phyloP scores from a whole-genome alignment of 1,140 invertebrate genomes.

The Macrosteles quadrilineatus region DNA sequence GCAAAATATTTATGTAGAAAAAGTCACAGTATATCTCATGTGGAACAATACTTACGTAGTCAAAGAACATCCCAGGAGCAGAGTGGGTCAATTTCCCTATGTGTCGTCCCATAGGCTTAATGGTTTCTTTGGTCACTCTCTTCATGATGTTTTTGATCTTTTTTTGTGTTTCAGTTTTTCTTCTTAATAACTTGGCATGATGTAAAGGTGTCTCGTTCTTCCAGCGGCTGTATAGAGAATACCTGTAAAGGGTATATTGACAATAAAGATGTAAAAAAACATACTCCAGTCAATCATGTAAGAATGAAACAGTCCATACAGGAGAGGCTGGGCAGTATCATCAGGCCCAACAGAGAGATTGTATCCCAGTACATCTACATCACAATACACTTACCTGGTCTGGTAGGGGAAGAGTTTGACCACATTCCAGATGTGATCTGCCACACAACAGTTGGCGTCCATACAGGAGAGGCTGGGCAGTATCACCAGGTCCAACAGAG shows the following conservation, averaged over 20 bases:
- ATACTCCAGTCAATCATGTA: no score
- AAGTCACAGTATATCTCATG: no score
- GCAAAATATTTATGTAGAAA: no score
- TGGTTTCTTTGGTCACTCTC: conserved; percentile 96
- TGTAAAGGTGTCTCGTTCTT: conserved; percentile 84
- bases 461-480: conserved; percentile 88
- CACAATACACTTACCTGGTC: conserved; percentile 67
- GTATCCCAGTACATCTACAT: conserved; percentile 83
- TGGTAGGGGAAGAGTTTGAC: conserved; percentile 93
- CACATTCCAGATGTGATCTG: conserved; percentile 94
- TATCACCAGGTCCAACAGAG: conserved; percentile 82
- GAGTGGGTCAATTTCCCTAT: conserved; percentile 97
- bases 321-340: conserved; percentile 86
- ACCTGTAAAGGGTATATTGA: conserved; percentile 66
- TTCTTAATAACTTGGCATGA: conserved; percentile 80
- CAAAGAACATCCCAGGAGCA: conserved; percentile 92
- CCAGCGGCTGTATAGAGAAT: conserved; percentile 91
- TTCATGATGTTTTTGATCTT: conserved; percentile 97
- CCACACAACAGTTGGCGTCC: conserved; percentile 92
- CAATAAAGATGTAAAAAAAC: conserved; percentile 35
- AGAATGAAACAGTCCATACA: conserved; percentile 90
- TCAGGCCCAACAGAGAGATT: conserved; percentile 83
- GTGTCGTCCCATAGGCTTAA: conserved; percentile 92
- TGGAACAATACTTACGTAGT: conserved; percentile 83
- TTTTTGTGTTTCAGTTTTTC: conserved; percentile 82